These are phyloP conservation scores for Hexactinellida sp. DNA, from an alignment of 37 sponge, comb jelly and placozoan genomes.

Conservation along the genomic window DNA sequence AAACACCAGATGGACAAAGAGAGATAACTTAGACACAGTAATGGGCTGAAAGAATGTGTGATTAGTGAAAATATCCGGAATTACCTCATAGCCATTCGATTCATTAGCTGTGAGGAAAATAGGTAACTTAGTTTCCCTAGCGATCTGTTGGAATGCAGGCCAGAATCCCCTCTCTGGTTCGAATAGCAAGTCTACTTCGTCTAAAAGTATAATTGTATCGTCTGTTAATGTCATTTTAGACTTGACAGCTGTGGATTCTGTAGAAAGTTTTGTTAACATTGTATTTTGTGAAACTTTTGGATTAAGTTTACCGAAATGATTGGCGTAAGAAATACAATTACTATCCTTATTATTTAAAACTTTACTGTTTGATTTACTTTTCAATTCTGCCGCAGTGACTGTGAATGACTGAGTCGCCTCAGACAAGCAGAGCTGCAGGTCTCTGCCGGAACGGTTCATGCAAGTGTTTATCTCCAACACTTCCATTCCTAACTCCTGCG, in stretches of 20 bases:
- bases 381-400: not conserved
- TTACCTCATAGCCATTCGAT: not conserved
- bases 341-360: not conserved
- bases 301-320: not conserved
- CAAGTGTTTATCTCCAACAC: not conserved
- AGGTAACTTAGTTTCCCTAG: slow-evolving; percentile 11
- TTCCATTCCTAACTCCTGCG: not conserved
- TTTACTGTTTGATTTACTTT: not conserved
- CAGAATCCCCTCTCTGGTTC: slow-evolving; percentile 8
- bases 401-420: not conserved
- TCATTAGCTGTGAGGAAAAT: slow-evolving; percentile 15
- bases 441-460: not conserved
- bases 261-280: not conserved
- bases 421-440: not conserved
- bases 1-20: not conserved
- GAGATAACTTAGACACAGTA: not conserved
- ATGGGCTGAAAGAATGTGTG: not conserved
- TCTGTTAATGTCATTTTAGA: not conserved
- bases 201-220: not conserved
- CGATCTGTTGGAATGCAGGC: not conserved
- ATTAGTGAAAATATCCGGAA: not conserved
- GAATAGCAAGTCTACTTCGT: not conserved
- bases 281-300: not conserved
- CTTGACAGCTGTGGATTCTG: not conserved
- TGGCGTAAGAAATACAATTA: not conserved